A percentile compares a stretch with the other conserved stretches of the same genome.
phyloP scores from a whole-genome alignment of 2,888 invertebrate species.

The Pseudococcus jackbeardsleyi region DNA sequence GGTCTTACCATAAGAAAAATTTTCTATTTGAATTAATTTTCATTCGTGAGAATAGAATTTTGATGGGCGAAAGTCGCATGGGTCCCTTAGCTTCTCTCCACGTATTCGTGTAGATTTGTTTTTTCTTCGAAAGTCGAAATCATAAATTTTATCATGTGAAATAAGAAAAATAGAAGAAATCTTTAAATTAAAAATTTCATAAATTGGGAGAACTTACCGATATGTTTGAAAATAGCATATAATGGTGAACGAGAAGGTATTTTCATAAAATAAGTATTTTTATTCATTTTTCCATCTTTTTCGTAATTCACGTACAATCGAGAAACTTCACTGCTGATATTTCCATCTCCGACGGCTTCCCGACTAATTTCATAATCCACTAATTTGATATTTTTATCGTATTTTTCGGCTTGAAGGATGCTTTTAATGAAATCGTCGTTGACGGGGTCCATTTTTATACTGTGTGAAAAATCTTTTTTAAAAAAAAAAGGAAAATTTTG shows the following conservation, averaged over 20 bases:
- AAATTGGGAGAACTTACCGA: slow-evolving; percentile 35
- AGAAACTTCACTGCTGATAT: slow-evolving; percentile 31
- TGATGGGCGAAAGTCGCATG: too few species aligned
- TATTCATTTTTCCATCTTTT: slow-evolving; percentile 34
- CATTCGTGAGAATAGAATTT: too few species aligned
- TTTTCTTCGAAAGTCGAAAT: too few species aligned
- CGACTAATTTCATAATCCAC: not conserved
- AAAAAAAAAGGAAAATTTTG: too few species aligned
- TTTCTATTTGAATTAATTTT: too few species aligned
- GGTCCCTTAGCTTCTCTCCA: too few species aligned
- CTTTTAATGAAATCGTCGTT: slow-evolving; percentile 17
- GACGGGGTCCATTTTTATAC: not conserved
- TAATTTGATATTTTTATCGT: slow-evolving; percentile 1
- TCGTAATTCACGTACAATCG: slow-evolving; percentile 50
- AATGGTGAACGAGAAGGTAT: slow-evolving; percentile 21
- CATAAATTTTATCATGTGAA: too few species aligned
- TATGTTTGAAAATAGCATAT: slow-evolving; percentile 21
- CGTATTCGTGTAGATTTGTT: too few species aligned
- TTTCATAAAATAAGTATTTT: slow-evolving; percentile 51
- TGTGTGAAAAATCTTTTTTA: too few species aligned
- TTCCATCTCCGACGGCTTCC: slow-evolving; percentile 31
- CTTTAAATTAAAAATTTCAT: slow-evolving; percentile 1
- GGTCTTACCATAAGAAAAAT: too few species aligned
- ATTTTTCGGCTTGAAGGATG: not conserved
- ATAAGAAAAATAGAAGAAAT: too few species aligned